These are phyloP conservation scores for Sebastes vulpes DNA, from an alignment of 2,797 vertebrate genomes.

Conservation along the genomic window DNA sequence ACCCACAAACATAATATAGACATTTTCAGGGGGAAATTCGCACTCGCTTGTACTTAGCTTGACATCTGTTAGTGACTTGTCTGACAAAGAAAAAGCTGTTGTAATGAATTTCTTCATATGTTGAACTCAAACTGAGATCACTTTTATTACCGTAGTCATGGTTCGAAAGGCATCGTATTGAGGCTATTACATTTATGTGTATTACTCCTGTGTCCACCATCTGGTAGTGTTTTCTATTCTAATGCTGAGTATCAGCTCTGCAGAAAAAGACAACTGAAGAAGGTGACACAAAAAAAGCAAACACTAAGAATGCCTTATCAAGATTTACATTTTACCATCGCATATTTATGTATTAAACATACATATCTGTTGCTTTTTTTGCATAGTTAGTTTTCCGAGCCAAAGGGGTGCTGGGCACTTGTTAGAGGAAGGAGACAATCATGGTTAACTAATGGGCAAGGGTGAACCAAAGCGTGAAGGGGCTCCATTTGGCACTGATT, in stretches of 20 bases:
- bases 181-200: not conserved
- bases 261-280: not conserved
- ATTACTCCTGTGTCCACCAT: not conserved
- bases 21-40: conserved; percentile 71
- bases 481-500: conserved; percentile 78
- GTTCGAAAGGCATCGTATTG: not conserved
- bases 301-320: not conserved
- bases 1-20: conserved; percentile 67
- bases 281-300: conserved; percentile 5
- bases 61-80: conserved; percentile 54
- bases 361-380: not conserved
- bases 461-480: conserved; percentile 78
- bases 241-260: not conserved
- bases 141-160: not conserved
- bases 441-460: conserved; percentile 70
- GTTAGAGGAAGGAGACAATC: conserved; percentile 65
- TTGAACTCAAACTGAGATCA: conserved; percentile 22
- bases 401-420: conserved; percentile 43
- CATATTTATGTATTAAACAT: not conserved
- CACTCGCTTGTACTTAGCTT: conserved; percentile 32
- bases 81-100: conserved; percentile 58
- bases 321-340: not conserved
- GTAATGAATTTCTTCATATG: conserved; percentile 48
- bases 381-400: conserved; percentile 29
- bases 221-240: not conserved